Base-by-base conservation (phyloP, 2,797 vertebrate genomes). In the Mormyrops attenuatus region DNA sequence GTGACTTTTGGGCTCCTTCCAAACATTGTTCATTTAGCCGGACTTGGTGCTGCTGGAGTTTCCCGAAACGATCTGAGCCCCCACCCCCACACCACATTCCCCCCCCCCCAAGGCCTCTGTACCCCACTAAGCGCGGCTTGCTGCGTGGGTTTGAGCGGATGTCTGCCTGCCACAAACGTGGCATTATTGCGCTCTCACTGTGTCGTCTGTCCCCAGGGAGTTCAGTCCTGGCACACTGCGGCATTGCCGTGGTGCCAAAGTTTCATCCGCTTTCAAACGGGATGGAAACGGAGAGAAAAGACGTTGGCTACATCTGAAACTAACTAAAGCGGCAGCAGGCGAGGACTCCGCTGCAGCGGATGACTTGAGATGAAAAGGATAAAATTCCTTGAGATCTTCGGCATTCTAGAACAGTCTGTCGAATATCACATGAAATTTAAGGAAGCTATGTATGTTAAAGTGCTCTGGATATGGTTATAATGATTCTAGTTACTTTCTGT, bases 1-100 rank as follows among this genome's bases (percentile, higher is more conserved):
- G 47, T 88, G 77, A 80, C 77, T 90, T 38, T 91, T 90, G 91
- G 88, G 80, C 82, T 13, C n/a, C 13, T 85, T 91, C 91, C 91
- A 90, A 89, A 82, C 80, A 89, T 90, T 90, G 89, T 90, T 82
- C 77, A 87, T 90, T 89, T 90, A 88, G 88, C 69, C 38, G 63
- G 63, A 80, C 50, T 80, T 57, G 26, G 89, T 52, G n/a, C 60
- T 85, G 53, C 44, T 63, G 85, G 26, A 69, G 80, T 89, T 91
- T 88, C 89, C 88, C 50, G 22, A 87, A 88, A 88, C 53, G 82
- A 34, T 66, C 47, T 38, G 52, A 41, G 34, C 49, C 44, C 53
- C 55, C 44, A 22, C 9, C 30, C 26, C 26, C n/a, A n/a, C n/a
- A 15, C 30, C 13, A 20, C 88, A 6, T 30, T 26, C 34, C 22